Evolutionary conservation across 2,888 invertebrate genomes (phyloP).

Genomic region (Acanthopleura granulata): DNA sequence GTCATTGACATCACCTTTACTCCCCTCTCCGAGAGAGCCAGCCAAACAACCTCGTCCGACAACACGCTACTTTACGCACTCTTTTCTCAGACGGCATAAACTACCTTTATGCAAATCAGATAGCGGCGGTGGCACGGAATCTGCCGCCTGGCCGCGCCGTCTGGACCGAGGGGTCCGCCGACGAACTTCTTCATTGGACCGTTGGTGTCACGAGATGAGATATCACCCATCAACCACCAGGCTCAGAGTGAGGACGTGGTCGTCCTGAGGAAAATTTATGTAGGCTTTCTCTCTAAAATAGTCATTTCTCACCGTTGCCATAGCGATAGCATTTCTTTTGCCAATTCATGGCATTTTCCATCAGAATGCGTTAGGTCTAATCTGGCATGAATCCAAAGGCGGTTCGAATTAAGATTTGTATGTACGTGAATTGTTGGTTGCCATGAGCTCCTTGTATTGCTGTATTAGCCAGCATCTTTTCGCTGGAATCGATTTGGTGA

Average conservation of each 20-base stretch:
- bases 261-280: background rate
- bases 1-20: too few species aligned
- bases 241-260: background rate
- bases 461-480: too few species aligned
- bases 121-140: too few species aligned
- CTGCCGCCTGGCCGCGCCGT: too few species aligned
- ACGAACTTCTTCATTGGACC: background rate
- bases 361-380: conserved; percentile 2
- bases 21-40: too few species aligned
- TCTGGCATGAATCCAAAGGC: background rate
- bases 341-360: conserved; percentile 5
- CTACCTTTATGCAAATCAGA: background rate
- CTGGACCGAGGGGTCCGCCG: background rate
- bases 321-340: background rate
- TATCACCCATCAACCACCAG: background rate
- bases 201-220: background rate
- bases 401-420: conserved; percentile 4
- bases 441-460: too few species aligned
- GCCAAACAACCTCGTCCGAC: background rate
- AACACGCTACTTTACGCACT: background rate
- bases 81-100: background rate
- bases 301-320: background rate
- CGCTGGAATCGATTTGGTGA: too few species aligned
- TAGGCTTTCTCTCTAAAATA: conserved; percentile 7
- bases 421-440: background rate